phyloP scores from a whole-genome alignment of 2,888 invertebrate species.

The Diaprepes abbreviatus region DNA sequence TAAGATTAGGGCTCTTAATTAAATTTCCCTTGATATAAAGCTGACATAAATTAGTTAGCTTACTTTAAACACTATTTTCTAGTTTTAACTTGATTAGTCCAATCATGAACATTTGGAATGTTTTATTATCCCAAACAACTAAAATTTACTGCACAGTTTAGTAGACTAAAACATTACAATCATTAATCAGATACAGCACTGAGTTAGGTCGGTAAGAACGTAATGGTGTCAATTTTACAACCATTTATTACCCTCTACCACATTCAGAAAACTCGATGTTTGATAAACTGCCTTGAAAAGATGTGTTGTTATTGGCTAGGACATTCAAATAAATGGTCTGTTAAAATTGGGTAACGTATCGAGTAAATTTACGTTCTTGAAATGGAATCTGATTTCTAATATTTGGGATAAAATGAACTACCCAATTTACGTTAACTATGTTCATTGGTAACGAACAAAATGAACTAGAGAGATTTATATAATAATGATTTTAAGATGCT shows the following conservation, averaged over 20 bases:
- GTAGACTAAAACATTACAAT: constrained; percentile 43
- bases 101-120: constrained; percentile 32
- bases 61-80: background rate
- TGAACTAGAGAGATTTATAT: background rate
- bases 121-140: constrained; percentile 38
- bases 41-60: background rate
- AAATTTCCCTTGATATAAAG: background rate
- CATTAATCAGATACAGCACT: constrained; percentile 42
- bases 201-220: constrained; percentile 36
- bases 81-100: constrained; percentile 15
- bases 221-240: constrained; percentile 47
- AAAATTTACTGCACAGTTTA: constrained; percentile 45
- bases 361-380: constrained; percentile 27
- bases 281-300: constrained; percentile 39
- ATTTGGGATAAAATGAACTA: background rate
- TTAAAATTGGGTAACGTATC: constrained; percentile 31
- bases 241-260: constrained; percentile 43
- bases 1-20: background rate
- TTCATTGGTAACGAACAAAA: background rate
- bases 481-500: no score
- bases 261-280: constrained; percentile 44
- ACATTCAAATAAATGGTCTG: constrained; percentile 42
- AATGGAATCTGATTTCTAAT: constrained; percentile 14
- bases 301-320: constrained; percentile 40
- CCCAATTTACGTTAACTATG: background rate